These are phyloP conservation scores for Dryoscopus gambensis DNA, from an alignment of 2,113 vertebrate species.

Conservation along the genomic window DNA sequence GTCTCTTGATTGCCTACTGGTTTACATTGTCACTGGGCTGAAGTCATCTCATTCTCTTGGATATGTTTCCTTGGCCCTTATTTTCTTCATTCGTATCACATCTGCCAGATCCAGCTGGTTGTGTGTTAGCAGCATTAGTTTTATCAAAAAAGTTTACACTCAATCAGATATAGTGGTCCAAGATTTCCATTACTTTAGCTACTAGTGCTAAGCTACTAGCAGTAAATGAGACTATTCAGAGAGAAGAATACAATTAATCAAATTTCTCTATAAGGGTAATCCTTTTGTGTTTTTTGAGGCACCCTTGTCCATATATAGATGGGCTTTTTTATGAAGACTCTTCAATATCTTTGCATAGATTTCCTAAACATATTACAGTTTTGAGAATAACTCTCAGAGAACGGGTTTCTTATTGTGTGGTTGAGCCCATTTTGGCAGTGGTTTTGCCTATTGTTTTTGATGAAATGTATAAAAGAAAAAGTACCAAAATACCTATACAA, in stretches of 20 bases:
- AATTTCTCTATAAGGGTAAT: background rate
- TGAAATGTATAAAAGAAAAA: background rate
- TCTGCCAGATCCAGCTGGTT: background rate
- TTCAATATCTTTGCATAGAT: background rate
- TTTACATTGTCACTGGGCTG: background rate
- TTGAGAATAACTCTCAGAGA: background rate
- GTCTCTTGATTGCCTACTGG: background rate
- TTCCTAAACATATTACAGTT: background rate
- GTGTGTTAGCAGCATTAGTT: background rate
- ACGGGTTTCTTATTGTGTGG: rapidly evolving
- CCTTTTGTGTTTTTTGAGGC: background rate
- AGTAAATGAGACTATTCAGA: background rate
- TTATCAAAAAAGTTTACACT: background rate
- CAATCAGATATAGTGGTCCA: background rate
- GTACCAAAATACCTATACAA: background rate
- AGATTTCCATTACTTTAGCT: background rate
- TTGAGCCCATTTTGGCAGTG: background rate
- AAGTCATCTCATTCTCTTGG: background rate
- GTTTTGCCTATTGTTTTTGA: background rate
- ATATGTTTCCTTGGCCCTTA: background rate
- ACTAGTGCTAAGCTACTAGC: background rate
- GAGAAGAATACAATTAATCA: background rate
- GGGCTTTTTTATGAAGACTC: background rate
- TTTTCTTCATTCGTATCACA: background rate
- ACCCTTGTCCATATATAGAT: background rate